Evolutionary conservation across 2,797 vertebrate genomes (phyloP).

Genomic region (Scyliorhinus canicula): DNA sequence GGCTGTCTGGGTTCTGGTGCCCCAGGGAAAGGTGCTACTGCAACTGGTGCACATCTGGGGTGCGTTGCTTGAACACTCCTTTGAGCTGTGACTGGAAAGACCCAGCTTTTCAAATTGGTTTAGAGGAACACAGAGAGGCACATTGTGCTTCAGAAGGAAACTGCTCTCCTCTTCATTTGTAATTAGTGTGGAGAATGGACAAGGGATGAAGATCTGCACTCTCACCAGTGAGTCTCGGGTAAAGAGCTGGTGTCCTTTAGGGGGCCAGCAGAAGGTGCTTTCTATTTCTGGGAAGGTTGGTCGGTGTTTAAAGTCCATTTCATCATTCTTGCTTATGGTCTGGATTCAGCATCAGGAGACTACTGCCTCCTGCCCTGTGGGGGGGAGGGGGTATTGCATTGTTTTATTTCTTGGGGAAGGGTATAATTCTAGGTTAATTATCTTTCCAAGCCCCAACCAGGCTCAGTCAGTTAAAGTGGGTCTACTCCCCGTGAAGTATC

Average conservation of each 20-base stretch:
- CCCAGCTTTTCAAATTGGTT: neutral
- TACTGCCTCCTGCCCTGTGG: neutral
- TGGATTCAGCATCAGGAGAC: neutral
- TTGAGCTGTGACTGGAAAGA: neutral
- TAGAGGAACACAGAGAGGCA: neutral
- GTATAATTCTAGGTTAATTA: neutral
- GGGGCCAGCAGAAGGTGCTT: neutral
- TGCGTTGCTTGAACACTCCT: neutral
- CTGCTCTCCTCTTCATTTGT: neutral
- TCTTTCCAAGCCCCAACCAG: neutral
- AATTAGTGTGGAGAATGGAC: neutral
- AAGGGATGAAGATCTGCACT: neutral
- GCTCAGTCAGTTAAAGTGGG: neutral
- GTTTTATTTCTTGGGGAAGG: neutral
- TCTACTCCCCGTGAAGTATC: neutral
- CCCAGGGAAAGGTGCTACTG: neutral
- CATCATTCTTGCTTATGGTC: neutral
- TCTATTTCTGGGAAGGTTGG: neutral
- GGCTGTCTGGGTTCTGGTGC: neutral
- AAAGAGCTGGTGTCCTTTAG: neutral
- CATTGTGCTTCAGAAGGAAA: too few species aligned
- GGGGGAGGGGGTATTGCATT: too few species aligned
- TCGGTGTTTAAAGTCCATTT: neutral
- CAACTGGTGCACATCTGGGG: neutral
- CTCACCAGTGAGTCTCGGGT: too few species aligned